A percentile compares a stretch with the other conserved stretches of the same genome.
Conservation (phyloP, 37 sponge, comb jelly and placozoan genomes). For the Cliona cf. orientalis region DNA sequence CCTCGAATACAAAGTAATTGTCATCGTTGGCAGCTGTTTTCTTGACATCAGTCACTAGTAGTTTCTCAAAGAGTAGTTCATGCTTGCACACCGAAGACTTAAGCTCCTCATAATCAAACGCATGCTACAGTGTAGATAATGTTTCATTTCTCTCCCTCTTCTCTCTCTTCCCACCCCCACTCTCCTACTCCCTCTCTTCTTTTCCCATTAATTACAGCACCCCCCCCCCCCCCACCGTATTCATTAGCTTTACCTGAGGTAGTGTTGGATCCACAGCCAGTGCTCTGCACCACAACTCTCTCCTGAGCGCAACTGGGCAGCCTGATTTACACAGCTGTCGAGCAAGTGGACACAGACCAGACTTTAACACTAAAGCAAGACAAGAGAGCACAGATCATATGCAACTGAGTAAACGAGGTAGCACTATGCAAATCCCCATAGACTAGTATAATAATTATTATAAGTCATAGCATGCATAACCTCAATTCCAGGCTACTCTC, state of each 20-base stretch:
- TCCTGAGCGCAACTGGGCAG: constrained; percentile 44
- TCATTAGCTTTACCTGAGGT: constrained; percentile 1
- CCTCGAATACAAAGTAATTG: constrained; percentile 92
- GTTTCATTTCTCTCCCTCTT: too few species aligned
- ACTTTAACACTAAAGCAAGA: constrained; percentile 19
- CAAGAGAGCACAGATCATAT: not conserved
- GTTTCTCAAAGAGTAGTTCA: constrained; percentile 51
- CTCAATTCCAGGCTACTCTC: too few species aligned
- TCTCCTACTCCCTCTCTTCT: too few species aligned
- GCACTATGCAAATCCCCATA: too few species aligned
- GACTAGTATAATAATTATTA: too few species aligned
- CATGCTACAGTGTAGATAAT: constrained; percentile 17
- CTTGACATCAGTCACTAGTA: constrained; percentile 73
- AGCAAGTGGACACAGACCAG: constrained; percentile 55
- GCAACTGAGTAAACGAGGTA: too few species aligned
- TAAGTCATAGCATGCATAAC: too few species aligned
- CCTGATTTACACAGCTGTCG: constrained; percentile 63
- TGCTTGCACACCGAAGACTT: constrained; percentile 43
- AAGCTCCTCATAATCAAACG: constrained; percentile 43
- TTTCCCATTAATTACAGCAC: too few species aligned
- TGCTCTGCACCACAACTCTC: constrained; percentile 67
- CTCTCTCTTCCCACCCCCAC: too few species aligned
- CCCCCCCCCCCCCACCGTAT: too few species aligned
- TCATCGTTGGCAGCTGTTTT: constrained; percentile 84
- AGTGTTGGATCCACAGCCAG: constrained; percentile 51